Conservation (phyloP, 2,113 vertebrate genomes). For the Ursus arctos region DNA sequence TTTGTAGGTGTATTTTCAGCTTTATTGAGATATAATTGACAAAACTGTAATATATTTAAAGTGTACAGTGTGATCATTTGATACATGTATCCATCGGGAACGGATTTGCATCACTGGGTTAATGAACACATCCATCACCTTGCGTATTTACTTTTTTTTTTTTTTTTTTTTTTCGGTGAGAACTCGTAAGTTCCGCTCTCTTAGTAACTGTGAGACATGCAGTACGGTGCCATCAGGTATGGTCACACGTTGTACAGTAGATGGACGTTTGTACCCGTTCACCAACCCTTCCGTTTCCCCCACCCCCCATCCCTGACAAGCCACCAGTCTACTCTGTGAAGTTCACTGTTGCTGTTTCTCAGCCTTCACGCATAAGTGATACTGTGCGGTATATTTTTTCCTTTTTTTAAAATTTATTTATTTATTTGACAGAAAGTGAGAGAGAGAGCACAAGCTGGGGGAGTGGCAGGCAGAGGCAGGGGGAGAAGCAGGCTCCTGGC, state of each 20-base stretch:
- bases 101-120: not conserved
- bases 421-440: too few species aligned
- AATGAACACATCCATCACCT: not conserved
- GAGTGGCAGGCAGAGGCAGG: too few species aligned
- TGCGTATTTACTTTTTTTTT: not conserved
- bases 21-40: not conserved
- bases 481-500: too few species aligned
- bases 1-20: not conserved
- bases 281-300: not conserved
- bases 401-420: not conserved
- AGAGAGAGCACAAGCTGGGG: too few species aligned
- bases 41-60: not conserved
- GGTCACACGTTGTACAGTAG: not conserved
- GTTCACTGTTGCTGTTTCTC: not conserved
- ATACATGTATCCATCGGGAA: not conserved
- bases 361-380: not conserved
- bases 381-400: not conserved
- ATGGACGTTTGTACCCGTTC: not conserved
- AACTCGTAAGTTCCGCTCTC: not conserved
- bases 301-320: not conserved
- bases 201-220: not conserved
- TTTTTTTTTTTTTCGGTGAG: not conserved
- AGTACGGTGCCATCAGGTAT: not conserved
- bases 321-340: not conserved
- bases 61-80: not conserved